Evolutionary conservation across 2,113 vertebrate species (phyloP).

Genomic region (Aptenodytes forsteri): DNA sequence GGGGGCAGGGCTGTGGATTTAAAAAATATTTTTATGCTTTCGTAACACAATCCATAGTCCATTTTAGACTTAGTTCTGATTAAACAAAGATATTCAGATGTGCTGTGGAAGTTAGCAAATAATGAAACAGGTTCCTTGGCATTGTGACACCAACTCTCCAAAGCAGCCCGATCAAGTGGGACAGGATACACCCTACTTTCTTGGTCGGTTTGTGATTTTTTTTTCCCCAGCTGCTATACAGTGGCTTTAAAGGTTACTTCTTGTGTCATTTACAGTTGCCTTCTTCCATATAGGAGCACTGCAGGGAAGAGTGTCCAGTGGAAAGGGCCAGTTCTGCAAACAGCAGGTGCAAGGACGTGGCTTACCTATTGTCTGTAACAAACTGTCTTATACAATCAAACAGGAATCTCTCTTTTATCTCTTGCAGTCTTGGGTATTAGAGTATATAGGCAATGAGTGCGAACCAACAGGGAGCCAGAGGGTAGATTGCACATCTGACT

Average conservation of each 20-base stretch:
- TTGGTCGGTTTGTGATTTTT: not conserved
- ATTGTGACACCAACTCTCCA: not conserved
- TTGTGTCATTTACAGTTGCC: not conserved
- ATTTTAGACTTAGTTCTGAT: not conserved
- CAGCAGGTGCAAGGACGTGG: not conserved
- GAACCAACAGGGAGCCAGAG: constrained; percentile 10
- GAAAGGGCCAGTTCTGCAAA: not conserved
- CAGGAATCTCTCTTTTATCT: not conserved
- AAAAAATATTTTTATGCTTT: not conserved
- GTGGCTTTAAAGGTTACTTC: not conserved
- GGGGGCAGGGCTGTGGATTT: not conserved
- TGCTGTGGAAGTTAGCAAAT: not conserved
- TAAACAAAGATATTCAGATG: not conserved
- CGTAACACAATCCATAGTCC: not conserved
- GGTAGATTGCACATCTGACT: constrained; percentile 34
- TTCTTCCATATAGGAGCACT: not conserved
- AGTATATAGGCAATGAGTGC: not conserved
- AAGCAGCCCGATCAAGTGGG: not conserved
- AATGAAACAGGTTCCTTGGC: not conserved
- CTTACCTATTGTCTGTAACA: not conserved
- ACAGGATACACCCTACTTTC: not conserved
- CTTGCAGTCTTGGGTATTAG: not conserved
- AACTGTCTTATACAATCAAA: not conserved
- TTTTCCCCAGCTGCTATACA: not conserved
- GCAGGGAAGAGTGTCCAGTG: not conserved